Base-by-base conservation (phyloP, 1,140 invertebrate species). In the Idris sp. region DNA sequence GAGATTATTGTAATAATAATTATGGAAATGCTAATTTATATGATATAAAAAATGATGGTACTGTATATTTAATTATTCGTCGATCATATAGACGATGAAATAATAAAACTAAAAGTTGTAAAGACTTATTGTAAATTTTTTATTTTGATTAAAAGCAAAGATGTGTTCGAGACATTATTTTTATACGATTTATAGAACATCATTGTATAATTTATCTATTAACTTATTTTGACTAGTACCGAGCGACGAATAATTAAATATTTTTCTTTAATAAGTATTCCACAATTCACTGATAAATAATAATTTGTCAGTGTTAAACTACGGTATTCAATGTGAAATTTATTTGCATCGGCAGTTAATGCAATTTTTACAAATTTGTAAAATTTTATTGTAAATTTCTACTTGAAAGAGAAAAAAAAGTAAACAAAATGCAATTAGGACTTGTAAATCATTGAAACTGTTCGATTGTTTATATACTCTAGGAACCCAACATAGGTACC, bases 401-500 rank as follows among this genome's bases (percentile, higher is more conserved):
- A 71, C 44, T 76, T 28, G 43, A 75, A 36, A 49, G 13, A 28
- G 15, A 40, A 10, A 31, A 59, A 25, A 26, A 44, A 38, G 30
- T 43, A 53, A 26, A 65, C 9, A 10, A 51, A 48, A 69, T 1
- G 41, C 40, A 71, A 71, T 64, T 56, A 68, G 72, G 46, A 33
- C 68, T 76, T 74, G 69, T 72, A 69, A 77, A 58, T 65, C 53
- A 74, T 73, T 77, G 35, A 76, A 73, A 51, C 62, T 74, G 43
- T 73, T 74, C 59, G 71, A 76, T 76, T 77, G 48, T 77, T 79
- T 77, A 64, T 77, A 62, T 74, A 77, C 40, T 74, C 22, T 48
- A 61, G 67, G 54, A 68, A 67, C 65, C 67, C 67, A 41, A 80
- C 58, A 78, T 80, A 84, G 79, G 79, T 81, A 82, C 62, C 72